These are phyloP conservation scores for Callionymus lyra DNA, from an alignment of 2,113 vertebrate species.

Conservation along the genomic window DNA sequence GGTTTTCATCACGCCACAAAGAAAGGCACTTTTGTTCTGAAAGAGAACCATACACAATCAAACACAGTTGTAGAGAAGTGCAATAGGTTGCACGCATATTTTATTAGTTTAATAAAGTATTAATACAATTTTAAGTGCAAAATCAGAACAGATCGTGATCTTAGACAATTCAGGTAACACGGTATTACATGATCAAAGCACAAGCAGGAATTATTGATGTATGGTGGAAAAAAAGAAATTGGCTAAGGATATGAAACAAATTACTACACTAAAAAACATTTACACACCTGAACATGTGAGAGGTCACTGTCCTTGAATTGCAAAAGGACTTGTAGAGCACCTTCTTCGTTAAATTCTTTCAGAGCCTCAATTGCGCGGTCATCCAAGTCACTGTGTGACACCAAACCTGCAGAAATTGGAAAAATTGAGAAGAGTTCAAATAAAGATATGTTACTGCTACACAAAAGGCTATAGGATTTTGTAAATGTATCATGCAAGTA, in stretches of 20 bases:
- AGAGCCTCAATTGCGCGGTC: conserved; percentile 98
- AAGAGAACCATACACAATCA: conserved; percentile 11
- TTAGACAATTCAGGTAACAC: no score
- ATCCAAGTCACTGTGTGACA: conserved; percentile 99
- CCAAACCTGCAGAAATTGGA: conserved; percentile 75
- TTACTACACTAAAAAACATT: neutral
- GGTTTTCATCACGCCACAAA: conserved; percentile 99
- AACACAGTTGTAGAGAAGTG: neutral
- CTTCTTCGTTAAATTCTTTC: conserved; percentile 99
- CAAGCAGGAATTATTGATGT: no score
- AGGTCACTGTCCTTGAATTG: conserved; percentile 99
- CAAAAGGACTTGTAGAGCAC: conserved; percentile 94
- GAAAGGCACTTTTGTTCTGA: conserved; percentile 99
- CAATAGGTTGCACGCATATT: neutral
- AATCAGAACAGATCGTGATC: no score
- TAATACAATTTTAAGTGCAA: no score
- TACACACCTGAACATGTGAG: conserved; percentile 94
- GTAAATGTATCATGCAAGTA: no score
- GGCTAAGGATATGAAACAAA: neutral
- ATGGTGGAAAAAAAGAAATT: no score
- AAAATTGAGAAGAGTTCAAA: conserved; percentile 4
- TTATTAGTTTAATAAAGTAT: no score
- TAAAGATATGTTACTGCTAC: no score
- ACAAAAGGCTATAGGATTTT: no score
- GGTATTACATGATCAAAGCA: no score